A percentile compares a stretch with the other conserved stretches of the same genome.
Evolutionary conservation across 2,797 vertebrate species (phyloP).

Genomic region (Peromyscus melanophrys): DNA sequence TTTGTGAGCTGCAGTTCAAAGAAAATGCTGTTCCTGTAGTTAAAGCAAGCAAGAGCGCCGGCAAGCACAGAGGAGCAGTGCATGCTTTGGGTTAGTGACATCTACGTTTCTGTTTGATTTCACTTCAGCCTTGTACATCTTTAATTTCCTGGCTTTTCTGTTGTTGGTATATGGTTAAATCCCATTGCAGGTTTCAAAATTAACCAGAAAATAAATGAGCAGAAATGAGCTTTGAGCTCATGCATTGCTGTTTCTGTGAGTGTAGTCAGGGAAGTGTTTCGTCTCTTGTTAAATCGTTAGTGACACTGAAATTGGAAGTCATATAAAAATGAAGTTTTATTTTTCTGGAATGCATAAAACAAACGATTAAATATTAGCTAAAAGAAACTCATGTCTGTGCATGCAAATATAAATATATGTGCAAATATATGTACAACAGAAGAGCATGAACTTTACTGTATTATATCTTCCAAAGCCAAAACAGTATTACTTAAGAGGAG

Average conservation of each 20-base stretch:
- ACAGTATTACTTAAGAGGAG: conserved; percentile 47
- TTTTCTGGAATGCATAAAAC: neutral
- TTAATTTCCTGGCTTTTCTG: conserved; percentile 48
- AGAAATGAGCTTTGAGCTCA: conserved; percentile 28
- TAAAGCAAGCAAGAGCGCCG: conserved; percentile 92
- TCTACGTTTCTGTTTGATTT: conserved; percentile 80
- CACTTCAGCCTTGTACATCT: conserved; percentile 69
- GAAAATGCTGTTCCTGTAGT: conserved; percentile 90
- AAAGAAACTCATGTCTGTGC: neutral
- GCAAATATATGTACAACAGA: neutral
- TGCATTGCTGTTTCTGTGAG: conserved; percentile 50
- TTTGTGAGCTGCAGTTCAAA: conserved; percentile 93
- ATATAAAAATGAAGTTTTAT: conserved; percentile 6
- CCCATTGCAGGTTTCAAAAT: conserved; percentile 61
- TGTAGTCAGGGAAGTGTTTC: conserved; percentile 19
- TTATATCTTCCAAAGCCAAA: conserved; percentile 39
- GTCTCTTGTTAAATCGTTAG: conserved; percentile 66
- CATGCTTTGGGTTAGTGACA: conserved; percentile 90
- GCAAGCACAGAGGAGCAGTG: conserved; percentile 92
- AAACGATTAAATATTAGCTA: neutral
- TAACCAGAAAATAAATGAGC: conserved; percentile 69
- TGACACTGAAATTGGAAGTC: conserved; percentile 54
- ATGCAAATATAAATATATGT: neutral
- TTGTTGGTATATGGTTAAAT: conserved; percentile 66
- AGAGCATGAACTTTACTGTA: conserved; percentile 45